Conservation (phyloP, 2,888 invertebrate genomes). For the Antheraea assamensis region DNA sequence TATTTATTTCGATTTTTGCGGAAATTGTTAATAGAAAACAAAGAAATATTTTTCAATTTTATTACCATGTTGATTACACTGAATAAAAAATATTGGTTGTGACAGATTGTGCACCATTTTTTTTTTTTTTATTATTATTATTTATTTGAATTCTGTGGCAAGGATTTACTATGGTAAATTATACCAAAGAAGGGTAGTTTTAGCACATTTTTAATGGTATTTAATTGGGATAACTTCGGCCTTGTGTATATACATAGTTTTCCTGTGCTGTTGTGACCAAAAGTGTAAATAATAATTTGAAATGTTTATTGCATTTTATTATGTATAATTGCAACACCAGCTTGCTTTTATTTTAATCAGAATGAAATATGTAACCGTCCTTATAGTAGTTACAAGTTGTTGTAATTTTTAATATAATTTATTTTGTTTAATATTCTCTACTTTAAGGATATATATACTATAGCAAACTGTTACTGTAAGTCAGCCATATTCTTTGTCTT, state of each 20-base stretch:
- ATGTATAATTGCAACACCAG: background rate
- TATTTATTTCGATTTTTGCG: background rate
- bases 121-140: background rate
- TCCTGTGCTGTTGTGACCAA: background rate
- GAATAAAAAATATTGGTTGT: background rate
- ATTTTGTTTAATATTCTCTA: background rate
- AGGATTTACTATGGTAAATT: constrained; percentile 11
- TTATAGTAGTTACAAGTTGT: constrained; percentile 2
- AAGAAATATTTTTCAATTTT: background rate
- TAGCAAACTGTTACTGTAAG: background rate
- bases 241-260: background rate
- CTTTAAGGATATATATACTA: background rate
- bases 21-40: background rate
- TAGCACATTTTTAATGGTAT: background rate
- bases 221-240: background rate
- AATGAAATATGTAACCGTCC: background rate
- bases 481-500: background rate
- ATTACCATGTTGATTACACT: background rate
- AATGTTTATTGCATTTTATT: background rate
- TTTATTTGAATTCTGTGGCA: constrained; percentile 6
- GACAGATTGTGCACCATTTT: background rate
- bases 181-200: constrained; percentile 14
- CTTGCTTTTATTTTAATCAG: background rate
- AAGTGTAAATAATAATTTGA: background rate
- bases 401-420: background rate